These are phyloP conservation scores for Pelosia muscerda DNA, from an alignment of 2,888 invertebrate species.

Conservation along the genomic window DNA sequence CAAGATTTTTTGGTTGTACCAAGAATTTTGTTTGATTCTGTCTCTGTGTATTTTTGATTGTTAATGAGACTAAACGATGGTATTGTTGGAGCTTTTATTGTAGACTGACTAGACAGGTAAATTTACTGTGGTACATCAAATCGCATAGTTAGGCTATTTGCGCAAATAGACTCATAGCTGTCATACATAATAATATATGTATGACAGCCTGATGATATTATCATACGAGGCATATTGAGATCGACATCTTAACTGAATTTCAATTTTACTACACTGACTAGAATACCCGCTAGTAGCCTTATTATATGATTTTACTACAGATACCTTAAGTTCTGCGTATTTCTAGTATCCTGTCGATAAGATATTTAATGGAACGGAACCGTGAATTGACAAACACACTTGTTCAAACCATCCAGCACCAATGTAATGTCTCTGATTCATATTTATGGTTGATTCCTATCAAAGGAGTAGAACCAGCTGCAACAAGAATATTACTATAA, in stretches of 20 bases:
- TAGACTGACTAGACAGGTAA: constrained; percentile 31
- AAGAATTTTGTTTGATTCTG: constrained; percentile 62
- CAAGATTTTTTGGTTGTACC: constrained; percentile 68
- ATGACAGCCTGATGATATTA: no score
- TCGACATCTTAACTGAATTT: not conserved
- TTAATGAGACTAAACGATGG: constrained; percentile 55
- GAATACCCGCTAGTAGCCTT: no score
- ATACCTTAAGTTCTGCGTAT: no score
- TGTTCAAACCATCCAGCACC: not conserved
- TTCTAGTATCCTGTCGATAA: no score
- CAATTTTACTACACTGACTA: not conserved
- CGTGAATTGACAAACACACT: no score
- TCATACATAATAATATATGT: no score
- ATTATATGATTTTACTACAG: no score
- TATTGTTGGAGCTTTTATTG: constrained; percentile 52
- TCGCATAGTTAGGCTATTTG: constrained; percentile 28
- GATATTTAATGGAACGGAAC: no score
- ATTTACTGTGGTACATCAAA: constrained; percentile 29
- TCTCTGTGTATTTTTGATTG: constrained; percentile 40
- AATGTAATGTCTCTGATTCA: not conserved
- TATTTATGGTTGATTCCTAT: not conserved
- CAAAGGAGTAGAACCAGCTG: not conserved
- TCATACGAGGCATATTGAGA: not conserved
- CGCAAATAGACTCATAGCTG: not conserved
- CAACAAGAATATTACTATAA: constrained; percentile 7